These are phyloP conservation scores for Mya arenaria DNA, from an alignment of 1,140 invertebrate genomes.

Conservation along the genomic window DNA sequence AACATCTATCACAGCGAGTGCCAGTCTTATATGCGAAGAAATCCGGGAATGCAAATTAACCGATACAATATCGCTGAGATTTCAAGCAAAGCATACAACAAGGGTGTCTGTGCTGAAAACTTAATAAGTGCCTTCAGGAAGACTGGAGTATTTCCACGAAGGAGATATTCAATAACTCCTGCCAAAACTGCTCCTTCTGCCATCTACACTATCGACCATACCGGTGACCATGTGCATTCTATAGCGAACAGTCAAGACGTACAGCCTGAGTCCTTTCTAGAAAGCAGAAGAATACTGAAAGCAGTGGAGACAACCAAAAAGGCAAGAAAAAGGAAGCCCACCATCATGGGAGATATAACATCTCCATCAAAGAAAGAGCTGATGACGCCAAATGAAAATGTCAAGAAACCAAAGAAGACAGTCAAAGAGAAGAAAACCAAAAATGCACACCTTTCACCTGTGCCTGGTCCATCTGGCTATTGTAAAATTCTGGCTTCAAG, in stretches of 20 bases:
- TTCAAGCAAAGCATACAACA: slow-evolving; percentile 13
- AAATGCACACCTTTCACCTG: no score
- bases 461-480: not conserved
- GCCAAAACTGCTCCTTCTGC: not conserved
- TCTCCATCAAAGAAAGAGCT: not conserved
- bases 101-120: slow-evolving; percentile 21
- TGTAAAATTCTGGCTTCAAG: not conserved
- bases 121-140: slow-evolving; percentile 36
- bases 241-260: not conserved
- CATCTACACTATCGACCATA: not conserved
- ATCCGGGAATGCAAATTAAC: not conserved
- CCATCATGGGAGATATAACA: not conserved
- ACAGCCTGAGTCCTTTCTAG: not conserved
- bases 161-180: slow-evolving; percentile 1
- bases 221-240: not conserved
- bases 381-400: not conserved
- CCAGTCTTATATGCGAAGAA: not conserved
- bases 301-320: not conserved
- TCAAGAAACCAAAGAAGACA: not conserved
- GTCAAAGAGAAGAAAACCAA: not conserved
- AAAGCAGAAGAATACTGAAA: not conserved
- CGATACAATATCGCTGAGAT: slow-evolving; percentile 15
- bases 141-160: slow-evolving; percentile 21
- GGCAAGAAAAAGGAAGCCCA: not conserved
- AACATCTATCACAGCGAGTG: not conserved